A percentile compares a stretch with the other conserved stretches of the same genome.
Evolutionary conservation across 37 sponge, comb jelly and placozoan genomes (phyloP).

Genomic region (Haliclona indistincta): DNA sequence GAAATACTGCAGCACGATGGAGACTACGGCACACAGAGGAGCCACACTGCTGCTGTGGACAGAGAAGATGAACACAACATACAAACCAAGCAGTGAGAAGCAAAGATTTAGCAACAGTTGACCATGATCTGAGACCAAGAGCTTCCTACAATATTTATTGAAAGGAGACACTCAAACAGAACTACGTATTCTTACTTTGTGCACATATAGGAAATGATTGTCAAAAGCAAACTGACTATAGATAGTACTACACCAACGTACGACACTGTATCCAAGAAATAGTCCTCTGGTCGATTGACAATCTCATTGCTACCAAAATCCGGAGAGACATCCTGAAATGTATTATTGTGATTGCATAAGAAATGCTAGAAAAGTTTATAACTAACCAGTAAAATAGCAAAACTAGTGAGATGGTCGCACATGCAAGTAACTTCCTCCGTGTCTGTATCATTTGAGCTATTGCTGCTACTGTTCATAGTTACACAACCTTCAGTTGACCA

Average conservation of each 20-base stretch:
- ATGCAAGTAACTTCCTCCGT: slow-evolving; percentile 1
- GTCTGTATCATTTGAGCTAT: too few relatives aligned
- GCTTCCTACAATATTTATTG: slow-evolving; percentile 39
- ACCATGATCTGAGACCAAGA: slow-evolving; percentile 21
- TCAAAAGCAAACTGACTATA: slow-evolving; percentile 22
- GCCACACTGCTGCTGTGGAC: not conserved
- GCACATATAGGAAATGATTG: slow-evolving; percentile 34
- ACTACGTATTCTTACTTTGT: slow-evolving; percentile 76
- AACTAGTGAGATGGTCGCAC: slow-evolving; percentile 14
- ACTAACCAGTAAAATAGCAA: slow-evolving; percentile 3
- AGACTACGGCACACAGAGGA: slow-evolving; percentile 17
- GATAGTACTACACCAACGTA: slow-evolving; percentile 60
- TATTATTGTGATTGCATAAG: not conserved
- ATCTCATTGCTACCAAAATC: not conserved
- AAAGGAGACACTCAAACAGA: too few relatives aligned
- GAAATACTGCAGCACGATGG: slow-evolving; percentile 55
- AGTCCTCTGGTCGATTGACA: not conserved
- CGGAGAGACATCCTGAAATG: slow-evolving; percentile 20
- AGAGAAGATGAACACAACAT: slow-evolving; percentile 35
- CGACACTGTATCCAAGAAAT: slow-evolving; percentile 23
- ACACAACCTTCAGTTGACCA: slow-evolving; percentile 45
- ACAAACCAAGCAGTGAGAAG: slow-evolving; percentile 38
- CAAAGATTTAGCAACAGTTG: slow-evolving; percentile 53
- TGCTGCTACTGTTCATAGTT: not conserved
- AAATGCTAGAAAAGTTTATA: not conserved